These are phyloP conservation scores for Buceros bicornis DNA, from an alignment of 2,797 vertebrate species.

Conservation along the genomic window DNA sequence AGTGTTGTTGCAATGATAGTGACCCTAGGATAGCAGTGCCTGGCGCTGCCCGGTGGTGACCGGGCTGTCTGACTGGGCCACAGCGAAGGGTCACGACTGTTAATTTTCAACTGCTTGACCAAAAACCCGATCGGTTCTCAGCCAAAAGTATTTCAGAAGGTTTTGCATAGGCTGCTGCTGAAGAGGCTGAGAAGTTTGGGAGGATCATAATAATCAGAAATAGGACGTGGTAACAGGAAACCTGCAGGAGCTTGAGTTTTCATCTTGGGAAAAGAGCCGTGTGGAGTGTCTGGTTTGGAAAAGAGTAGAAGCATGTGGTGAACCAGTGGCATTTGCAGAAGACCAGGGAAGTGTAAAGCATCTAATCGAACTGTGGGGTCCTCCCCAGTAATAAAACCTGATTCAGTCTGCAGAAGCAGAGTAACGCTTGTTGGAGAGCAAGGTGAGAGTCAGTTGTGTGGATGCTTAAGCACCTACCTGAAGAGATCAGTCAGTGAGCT, in stretches of 20 bases:
- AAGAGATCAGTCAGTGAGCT: background rate
- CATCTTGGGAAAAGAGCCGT: background rate
- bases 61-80: background rate
- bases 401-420: background rate
- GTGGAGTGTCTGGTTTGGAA: background rate
- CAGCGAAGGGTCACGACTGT: background rate
- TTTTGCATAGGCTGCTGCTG: background rate
- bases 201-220: accelerated
- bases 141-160: background rate
- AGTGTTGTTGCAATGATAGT: background rate
- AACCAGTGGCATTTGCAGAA: background rate
- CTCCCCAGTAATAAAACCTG: background rate
- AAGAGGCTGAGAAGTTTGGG: background rate
- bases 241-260: background rate
- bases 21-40: accelerated
- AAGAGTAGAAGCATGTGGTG: background rate
- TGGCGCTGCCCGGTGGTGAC: background rate
- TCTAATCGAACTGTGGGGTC: accelerated
- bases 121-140: background rate
- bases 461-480: background rate
- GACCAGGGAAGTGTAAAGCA: background rate
- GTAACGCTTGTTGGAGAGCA: background rate
- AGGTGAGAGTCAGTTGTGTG: background rate
- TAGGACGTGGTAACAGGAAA: accelerated
- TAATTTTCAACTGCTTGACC: background rate